A percentile compares a stretch with the other conserved stretches of the same genome.
Conservation (phyloP, 2,888 invertebrate genomes). For the Mongoloraphidia duomilia region DNA sequence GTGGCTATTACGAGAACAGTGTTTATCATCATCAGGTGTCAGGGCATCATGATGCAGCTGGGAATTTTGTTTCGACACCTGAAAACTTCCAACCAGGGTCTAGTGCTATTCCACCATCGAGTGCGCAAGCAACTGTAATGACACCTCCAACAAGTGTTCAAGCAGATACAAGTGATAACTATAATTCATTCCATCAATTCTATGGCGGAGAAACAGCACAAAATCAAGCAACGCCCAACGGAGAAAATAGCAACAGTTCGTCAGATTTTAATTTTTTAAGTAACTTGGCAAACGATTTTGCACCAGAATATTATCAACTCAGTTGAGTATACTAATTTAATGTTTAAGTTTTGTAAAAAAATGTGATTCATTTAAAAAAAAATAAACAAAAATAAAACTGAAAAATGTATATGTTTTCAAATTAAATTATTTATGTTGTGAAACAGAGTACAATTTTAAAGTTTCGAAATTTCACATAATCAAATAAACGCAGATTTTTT, state of each 20-base stretch:
- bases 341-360: too few relatives aligned
- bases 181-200: conserved; percentile 57
- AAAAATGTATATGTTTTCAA: too few relatives aligned
- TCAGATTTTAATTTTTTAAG: conserved; percentile 89
- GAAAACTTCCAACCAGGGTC: conserved; percentile 31
- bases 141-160: conserved; percentile 43
- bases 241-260: conserved; percentile 81
- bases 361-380: too few relatives aligned
- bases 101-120: conserved; percentile 26
- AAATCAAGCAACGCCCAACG: conserved; percentile 28
- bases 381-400: too few relatives aligned
- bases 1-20: conserved; percentile 41
- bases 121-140: conserved; percentile 38
- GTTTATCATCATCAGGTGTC: conserved; percentile 29
- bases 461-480: too few relatives aligned
- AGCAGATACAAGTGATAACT: conserved; percentile 47
- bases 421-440: too few relatives aligned
- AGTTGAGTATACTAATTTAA: conserved; percentile 22
- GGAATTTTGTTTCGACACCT: conserved; percentile 28
- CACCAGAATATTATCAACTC: conserved; percentile 77
- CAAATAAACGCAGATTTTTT: too few relatives aligned
- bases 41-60: conserved; percentile 34
- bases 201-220: conserved; percentile 37
- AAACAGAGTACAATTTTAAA: too few relatives aligned
- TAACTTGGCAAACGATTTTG: conserved; percentile 83